Evolutionary conservation across 2,113 vertebrate species (phyloP).

Genomic region (Sinocyclocheilus maitianheensis): DNA sequence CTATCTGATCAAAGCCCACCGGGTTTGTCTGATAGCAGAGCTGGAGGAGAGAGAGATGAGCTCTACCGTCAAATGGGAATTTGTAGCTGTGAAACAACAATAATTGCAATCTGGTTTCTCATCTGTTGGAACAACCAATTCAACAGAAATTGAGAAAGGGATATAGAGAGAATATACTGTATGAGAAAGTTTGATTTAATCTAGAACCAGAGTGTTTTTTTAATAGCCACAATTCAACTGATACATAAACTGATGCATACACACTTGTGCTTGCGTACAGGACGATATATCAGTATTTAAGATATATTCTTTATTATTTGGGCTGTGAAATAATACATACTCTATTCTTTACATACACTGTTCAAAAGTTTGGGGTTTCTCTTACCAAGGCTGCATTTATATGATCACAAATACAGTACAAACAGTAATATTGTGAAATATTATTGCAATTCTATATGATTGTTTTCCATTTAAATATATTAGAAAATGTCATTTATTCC

Average conservation of each 20-base stretch:
- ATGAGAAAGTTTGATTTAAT: not conserved
- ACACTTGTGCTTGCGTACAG: not conserved
- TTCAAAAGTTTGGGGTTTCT: too few species aligned
- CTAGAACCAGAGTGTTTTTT: not conserved
- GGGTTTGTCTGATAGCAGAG: constrained; percentile 39
- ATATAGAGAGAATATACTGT: not conserved
- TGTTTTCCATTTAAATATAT: not conserved
- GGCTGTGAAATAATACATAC: not conserved
- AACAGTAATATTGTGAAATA: not conserved
- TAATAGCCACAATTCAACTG: not conserved
- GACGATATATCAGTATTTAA: too few species aligned
- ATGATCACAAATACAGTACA: not conserved
- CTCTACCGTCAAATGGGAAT: constrained; percentile 53
- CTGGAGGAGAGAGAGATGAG: constrained; percentile 4
- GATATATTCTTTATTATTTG: not conserved
- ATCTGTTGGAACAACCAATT: not conserved
- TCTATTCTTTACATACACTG: not conserved
- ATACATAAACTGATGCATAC: not conserved
- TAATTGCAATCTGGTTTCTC: constrained; percentile 33
- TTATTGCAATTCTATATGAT: not conserved
- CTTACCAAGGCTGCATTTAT: too few species aligned
- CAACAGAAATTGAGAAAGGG: not conserved
- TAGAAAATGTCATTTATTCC: not conserved
- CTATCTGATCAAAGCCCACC: constrained; percentile 56
- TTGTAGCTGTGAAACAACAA: constrained; percentile 56